phyloP scores from a whole-genome alignment of 2,888 invertebrate species.

The Fragum sueziense region DNA sequence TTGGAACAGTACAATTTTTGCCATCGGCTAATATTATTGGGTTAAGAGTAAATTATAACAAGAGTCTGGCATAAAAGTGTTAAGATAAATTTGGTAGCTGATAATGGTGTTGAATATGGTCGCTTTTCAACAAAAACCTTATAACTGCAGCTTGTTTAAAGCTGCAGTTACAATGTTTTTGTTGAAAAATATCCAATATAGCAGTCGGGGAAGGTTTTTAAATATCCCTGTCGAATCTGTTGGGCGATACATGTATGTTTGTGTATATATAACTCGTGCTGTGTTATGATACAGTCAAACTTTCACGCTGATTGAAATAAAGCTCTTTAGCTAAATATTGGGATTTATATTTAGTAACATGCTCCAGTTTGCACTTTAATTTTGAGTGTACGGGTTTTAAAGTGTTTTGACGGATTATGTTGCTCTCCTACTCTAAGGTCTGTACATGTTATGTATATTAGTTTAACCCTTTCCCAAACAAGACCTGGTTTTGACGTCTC shows the following conservation, averaged over 20 bases:
- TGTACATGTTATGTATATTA: too few species aligned
- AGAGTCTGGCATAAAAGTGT: background rate
- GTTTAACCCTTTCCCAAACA: too few species aligned
- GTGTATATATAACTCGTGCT: constrained; percentile 17
- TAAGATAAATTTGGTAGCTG: constrained; percentile 27
- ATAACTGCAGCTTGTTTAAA: too few species aligned
- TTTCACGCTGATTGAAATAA: constrained; percentile 19
- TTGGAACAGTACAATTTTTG: too few species aligned
- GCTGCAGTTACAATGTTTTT: too few species aligned
- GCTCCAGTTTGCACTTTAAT: background rate
- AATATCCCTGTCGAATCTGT: background rate
- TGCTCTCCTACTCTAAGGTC: background rate
- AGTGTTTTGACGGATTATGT: background rate
- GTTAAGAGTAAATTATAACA: too few species aligned
- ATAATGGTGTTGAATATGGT: constrained; percentile 15
- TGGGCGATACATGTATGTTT: constrained; percentile 24
- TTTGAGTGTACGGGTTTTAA: background rate
- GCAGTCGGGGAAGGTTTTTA: background rate
- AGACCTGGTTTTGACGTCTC: too few species aligned
- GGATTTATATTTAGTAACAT: constrained; percentile 9
- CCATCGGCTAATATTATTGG: too few species aligned
- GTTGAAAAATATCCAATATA: too few species aligned
- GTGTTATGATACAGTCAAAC: constrained; percentile 15
- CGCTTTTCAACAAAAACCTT: too few species aligned
- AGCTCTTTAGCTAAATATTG: constrained; percentile 17